Evolutionary conservation across 92 coral and sea anemone species (phyloP).

Genomic region (Porites evermanni): DNA sequence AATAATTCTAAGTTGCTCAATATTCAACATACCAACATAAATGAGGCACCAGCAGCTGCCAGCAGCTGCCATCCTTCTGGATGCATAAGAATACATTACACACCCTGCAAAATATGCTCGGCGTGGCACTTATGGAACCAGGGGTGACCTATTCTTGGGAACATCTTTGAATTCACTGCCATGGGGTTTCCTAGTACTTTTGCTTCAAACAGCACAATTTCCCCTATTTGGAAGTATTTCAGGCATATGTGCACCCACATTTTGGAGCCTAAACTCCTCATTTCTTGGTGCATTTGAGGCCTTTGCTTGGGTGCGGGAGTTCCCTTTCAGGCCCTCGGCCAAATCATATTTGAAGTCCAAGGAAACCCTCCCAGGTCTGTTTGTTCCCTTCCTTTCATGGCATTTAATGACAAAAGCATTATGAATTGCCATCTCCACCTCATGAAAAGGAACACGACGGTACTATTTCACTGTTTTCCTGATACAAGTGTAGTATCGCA

Average conservation of each 20-base stretch:
- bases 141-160: constrained; percentile 12
- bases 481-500: constrained; percentile 41
- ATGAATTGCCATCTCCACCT: constrained; percentile 48
- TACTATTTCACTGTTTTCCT: constrained; percentile 45
- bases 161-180: constrained; percentile 24
- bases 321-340: constrained; percentile 50
- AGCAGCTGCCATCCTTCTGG: too few relatives aligned
- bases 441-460: constrained; percentile 36
- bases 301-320: constrained; percentile 21
- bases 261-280: constrained; percentile 47
- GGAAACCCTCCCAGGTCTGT: constrained; percentile 28
- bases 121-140: too few relatives aligned
- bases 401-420: constrained; percentile 58
- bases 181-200: constrained; percentile 22
- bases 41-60: too few relatives aligned
- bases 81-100: too few relatives aligned
- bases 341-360: constrained; percentile 56
- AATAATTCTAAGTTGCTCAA: too few relatives aligned
- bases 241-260: constrained; percentile 61
- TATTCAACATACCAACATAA: too few relatives aligned
- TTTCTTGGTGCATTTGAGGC: constrained; percentile 33
- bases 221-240: constrained; percentile 45
- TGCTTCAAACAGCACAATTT: constrained; percentile 54
- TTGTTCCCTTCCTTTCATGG: constrained; percentile 52
- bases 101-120: too few relatives aligned